Base-by-base conservation (phyloP, 2,113 vertebrate genomes). In the Ptilonorhynchus violaceus region DNA sequence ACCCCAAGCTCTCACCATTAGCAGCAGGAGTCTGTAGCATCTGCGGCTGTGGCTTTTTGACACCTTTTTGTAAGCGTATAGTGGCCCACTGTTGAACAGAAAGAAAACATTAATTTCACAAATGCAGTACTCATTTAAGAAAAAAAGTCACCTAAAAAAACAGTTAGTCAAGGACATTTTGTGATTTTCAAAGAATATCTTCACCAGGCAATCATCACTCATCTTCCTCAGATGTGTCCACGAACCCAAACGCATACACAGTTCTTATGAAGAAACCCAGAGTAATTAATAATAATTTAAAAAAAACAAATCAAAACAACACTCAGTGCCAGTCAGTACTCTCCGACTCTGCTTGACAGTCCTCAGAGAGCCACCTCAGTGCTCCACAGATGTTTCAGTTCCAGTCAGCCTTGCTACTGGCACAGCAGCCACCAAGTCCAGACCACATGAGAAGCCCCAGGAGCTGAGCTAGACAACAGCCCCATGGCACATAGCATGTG, bases 81-180 rank as follows among this genome's bases (percentile, higher is more conserved):
- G 99, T 99, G 56, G 99, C 99, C 99, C 99, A 99, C 99, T 99
- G 91, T 97, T 93, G 33, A 93, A 92, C 83, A 96, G 97, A 83
- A 97, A 85, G 93, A 74, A 93, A 83, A 49, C 5, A 41, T 35
- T 39, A 25, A 52, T 72, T 83, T 93, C 50, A 86, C 24, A 85
- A 55, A 95, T 58, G n/a, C 11, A 72, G 31, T 3, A 79, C 21
- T 83, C 31, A 53, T 39, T 79, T 44, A 6, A 73, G 19, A 41
- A 58, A 47, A 76, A 66, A 63, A 24, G 8, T 56, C 28, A 62
- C 41, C 6, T 67, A 28, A 47, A 53, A 50, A 76, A 17, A 4
- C 18, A 72, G 22, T 55, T 76, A 60, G 37, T 33, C 35, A 77
- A 93, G 59, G 46, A 64, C 10, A 81, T 2, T 5, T 18, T 62